Percentiles rank a stretch among this genome's conserved stretches.
These are phyloP conservation scores for Clostera curtula DNA, from an alignment of 2,888 invertebrate species.

Conservation along the genomic window DNA sequence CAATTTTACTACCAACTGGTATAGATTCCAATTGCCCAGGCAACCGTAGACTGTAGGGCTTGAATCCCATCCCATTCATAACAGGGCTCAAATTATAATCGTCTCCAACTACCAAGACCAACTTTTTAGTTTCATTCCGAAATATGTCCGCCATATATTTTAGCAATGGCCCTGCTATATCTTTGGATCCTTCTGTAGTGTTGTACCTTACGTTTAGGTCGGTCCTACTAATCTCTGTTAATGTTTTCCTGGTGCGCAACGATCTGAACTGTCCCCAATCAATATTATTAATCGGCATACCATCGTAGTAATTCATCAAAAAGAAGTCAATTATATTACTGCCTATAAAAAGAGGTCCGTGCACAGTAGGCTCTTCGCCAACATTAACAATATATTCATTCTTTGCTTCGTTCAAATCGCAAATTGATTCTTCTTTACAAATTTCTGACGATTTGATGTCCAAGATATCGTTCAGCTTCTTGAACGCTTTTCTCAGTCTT, in stretches of 20 bases:
- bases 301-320: slow-evolving; percentile 12
- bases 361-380: slow-evolving; percentile 4
- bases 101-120: slow-evolving; percentile 15
- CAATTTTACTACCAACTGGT: slow-evolving; percentile 17
- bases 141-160: slow-evolving; percentile 9
- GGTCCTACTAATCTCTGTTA: slow-evolving; percentile 11
- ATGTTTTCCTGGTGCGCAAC: slow-evolving; percentile 8
- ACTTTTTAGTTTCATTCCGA: slow-evolving; percentile 10
- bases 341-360: slow-evolving; percentile 8
- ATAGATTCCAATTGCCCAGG: slow-evolving; percentile 16
- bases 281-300: slow-evolving; percentile 9
- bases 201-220: slow-evolving; percentile 12
- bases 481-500: neutral
- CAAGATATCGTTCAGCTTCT: slow-evolving; percentile 12
- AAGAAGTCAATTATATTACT: slow-evolving; percentile 9
- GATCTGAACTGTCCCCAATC: slow-evolving; percentile 16
- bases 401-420: slow-evolving; percentile 12
- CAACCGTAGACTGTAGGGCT: slow-evolving; percentile 4
- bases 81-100: slow-evolving; percentile 15
- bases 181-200: slow-evolving; percentile 8
- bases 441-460: slow-evolving; percentile 12
- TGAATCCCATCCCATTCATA: slow-evolving; percentile 7
- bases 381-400: slow-evolving; percentile 4
- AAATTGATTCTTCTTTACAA: slow-evolving; percentile 13
- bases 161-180: slow-evolving; percentile 9